A percentile compares a stretch with the other conserved stretches of the same genome.
These are phyloP conservation scores for Argentina silus DNA, from an alignment of 2,797 vertebrate genomes.

Conservation along the genomic window DNA sequence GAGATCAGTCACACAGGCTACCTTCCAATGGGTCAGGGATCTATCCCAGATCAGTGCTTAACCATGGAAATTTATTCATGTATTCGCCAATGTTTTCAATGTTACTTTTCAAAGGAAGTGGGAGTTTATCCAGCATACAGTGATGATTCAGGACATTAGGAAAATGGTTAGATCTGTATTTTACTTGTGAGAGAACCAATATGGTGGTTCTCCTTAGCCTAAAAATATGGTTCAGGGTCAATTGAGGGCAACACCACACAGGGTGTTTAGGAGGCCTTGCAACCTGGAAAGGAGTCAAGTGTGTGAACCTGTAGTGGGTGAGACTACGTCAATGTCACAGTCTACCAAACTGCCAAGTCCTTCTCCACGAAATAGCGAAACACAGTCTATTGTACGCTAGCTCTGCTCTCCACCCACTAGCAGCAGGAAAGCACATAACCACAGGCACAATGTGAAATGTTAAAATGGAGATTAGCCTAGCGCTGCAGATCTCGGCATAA, in stretches of 20 bases:
- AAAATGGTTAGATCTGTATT: no score
- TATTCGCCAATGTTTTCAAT: no score
- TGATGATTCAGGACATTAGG: no score
- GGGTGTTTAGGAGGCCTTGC: conserved; percentile 34
- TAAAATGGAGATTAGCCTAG: conserved; percentile 75
- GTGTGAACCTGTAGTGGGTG: conserved; percentile 45
- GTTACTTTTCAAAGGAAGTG: not conserved
- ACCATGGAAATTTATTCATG: no score
- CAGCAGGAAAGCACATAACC: conserved; percentile 55
- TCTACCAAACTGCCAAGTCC: conserved; percentile 26
- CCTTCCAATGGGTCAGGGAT: no score
- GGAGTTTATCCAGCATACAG: not conserved
- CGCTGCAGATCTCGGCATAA: conserved; percentile 68
- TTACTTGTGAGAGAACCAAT: not conserved
- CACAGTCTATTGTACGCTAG: conserved; percentile 45
- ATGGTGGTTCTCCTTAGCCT: not conserved
- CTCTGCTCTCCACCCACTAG: conserved; percentile 19
- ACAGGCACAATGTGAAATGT: conserved; percentile 75
- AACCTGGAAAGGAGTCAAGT: conserved; percentile 40
- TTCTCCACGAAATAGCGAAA: conserved; percentile 44
- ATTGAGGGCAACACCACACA: conserved; percentile 38
- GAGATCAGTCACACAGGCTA: not conserved
- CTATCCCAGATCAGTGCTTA: not conserved
- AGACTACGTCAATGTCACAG: conserved; percentile 42
- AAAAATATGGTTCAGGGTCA: conserved; percentile 36